phyloP scores from a whole-genome alignment of 1,140 invertebrate species.

The Trichomalopsis sarcophagae region DNA sequence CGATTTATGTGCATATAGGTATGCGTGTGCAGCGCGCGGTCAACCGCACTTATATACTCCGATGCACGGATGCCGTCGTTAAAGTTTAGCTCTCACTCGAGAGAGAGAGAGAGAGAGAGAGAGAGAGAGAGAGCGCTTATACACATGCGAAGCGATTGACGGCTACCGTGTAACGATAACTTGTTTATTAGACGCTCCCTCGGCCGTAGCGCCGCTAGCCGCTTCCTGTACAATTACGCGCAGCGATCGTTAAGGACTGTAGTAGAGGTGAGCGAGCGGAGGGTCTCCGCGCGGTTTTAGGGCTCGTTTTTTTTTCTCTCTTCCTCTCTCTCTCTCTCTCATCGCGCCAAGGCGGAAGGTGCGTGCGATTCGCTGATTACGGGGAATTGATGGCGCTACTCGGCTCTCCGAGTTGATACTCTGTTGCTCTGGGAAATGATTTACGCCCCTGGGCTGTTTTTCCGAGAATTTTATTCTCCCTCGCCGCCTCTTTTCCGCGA shows the following conservation, averaged over 20 bases:
- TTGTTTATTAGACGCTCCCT: neutral
- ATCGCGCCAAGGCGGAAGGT: too few relatives aligned
- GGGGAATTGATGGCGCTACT: too few relatives aligned
- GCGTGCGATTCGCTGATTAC: too few relatives aligned
- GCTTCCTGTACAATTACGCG: neutral
- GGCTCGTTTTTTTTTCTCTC: too few relatives aligned
- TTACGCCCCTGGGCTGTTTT: too few relatives aligned
- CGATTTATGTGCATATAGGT: neutral
- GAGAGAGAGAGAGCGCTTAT: neutral
- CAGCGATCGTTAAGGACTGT: neutral
- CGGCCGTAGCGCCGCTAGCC: neutral
- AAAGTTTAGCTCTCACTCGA: constrained; percentile 10
- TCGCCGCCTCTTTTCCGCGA: too few relatives aligned
- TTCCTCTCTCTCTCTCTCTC: too few relatives aligned
- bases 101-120: neutral
- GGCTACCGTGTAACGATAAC: neutral
- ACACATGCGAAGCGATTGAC: constrained; percentile 18
- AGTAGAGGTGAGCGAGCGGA: neutral
- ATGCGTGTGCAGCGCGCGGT: neutral
- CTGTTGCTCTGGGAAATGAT: too few relatives aligned
- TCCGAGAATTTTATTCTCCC: too few relatives aligned
- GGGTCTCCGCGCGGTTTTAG: neutral
- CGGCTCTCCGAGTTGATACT: too few relatives aligned
- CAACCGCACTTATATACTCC: neutral
- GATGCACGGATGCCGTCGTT: neutral